Conservation (phyloP, 1,140 invertebrate genomes). For the Nephila pilipes region DNA sequence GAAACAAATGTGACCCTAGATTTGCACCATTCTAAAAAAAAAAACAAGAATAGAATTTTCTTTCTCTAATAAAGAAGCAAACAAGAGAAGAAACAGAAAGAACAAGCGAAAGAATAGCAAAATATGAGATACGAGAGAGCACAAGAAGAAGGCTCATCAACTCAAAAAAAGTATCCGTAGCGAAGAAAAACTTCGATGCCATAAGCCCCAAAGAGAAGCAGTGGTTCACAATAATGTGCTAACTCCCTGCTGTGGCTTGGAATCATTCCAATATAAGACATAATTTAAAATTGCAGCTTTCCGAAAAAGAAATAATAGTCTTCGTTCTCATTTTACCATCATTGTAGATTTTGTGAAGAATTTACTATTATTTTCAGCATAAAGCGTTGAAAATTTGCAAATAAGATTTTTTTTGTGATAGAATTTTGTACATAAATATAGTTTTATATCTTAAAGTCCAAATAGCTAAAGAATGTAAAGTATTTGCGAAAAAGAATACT, state of each 20-base stretch:
- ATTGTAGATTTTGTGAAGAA: too few species aligned
- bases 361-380: too few species aligned
- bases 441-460: too few species aligned
- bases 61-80: background rate
- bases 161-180: background rate
- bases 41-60: background rate
- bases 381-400: too few species aligned
- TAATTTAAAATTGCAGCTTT: background rate
- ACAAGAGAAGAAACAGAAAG: background rate
- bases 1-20: background rate
- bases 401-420: too few species aligned
- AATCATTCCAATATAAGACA: background rate
- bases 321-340: too few species aligned
- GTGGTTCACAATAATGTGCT: background rate
- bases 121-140: background rate
- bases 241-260: background rate
- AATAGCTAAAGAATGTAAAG: too few species aligned
- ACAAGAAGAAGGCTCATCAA: background rate
- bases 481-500: too few species aligned
- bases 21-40: background rate
- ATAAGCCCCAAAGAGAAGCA: background rate
- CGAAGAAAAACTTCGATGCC: background rate
- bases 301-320: background rate
- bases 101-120: too few species aligned
- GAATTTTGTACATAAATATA: too few species aligned